Evolutionary conservation across 2,888 invertebrate species (phyloP).

Genomic region (Ashinkailepas kermadecensis): DNA sequence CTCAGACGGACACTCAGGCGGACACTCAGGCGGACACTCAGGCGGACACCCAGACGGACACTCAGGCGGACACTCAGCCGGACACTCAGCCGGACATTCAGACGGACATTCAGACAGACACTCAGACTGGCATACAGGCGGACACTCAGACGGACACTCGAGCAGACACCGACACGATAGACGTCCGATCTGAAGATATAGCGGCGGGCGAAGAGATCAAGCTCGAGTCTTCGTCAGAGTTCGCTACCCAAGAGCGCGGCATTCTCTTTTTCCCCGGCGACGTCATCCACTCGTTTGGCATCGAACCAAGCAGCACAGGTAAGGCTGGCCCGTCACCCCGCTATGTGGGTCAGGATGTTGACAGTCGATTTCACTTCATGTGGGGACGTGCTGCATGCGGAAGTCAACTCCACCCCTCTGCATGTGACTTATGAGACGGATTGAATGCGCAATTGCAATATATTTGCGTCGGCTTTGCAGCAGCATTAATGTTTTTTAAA

Average conservation of each 20-base stretch:
- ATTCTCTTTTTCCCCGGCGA: not conserved
- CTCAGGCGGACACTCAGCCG: too few relatives aligned
- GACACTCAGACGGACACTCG: too few relatives aligned
- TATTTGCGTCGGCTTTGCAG: not conserved
- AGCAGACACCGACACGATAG: too few relatives aligned
- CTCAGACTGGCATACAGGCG: too few relatives aligned
- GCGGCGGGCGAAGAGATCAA: too few relatives aligned
- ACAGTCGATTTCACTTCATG: not conserved
- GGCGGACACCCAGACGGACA: too few relatives aligned
- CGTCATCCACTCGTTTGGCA: conserved; percentile 16
- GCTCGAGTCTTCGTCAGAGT: not conserved
- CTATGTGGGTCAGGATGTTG: not conserved
- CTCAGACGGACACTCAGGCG: too few relatives aligned
- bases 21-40: too few relatives aligned
- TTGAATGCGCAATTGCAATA: not conserved
- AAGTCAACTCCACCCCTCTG: not conserved
- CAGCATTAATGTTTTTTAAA: not conserved
- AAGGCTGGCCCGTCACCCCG: not conserved
- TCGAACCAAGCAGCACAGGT: not conserved
- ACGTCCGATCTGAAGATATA: too few relatives aligned
- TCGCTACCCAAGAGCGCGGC: not conserved
- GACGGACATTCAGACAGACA: too few relatives aligned
- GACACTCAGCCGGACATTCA: too few relatives aligned
- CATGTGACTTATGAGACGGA: not conserved
- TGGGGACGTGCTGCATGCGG: not conserved